A percentile compares a stretch with the other conserved stretches of the same genome.
These are phyloP conservation scores for Scaeva pyrastri DNA, from an alignment of 2,888 invertebrate genomes.

Conservation along the genomic window DNA sequence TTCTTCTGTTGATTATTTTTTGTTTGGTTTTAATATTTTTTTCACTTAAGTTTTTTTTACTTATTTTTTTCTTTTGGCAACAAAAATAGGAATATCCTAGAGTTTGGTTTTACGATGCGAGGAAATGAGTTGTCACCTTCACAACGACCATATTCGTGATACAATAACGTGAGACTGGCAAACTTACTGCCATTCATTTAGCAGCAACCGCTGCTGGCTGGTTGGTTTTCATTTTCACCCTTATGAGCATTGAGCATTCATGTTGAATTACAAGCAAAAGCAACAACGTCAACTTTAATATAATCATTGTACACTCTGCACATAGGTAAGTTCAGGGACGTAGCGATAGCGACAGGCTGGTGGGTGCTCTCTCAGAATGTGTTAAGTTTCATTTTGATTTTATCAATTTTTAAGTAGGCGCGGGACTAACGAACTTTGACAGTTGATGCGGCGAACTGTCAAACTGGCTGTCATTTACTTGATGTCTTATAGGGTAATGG, in stretches of 20 bases:
- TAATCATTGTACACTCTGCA: conserved; percentile 33
- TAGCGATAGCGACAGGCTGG: background rate
- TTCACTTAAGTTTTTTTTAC: background rate
- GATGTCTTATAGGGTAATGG: no score
- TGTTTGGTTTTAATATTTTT: background rate
- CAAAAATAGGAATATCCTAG: conserved; percentile 23
- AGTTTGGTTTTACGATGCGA: conserved; percentile 16
- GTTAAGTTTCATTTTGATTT: no score
- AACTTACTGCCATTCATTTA: conserved; percentile 56
- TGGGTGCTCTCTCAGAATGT: background rate
- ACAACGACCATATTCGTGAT: conserved; percentile 61
- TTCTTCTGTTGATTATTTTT: conserved; percentile 28
- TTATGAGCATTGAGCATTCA: conserved; percentile 60
- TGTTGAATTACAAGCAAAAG: conserved; percentile 41
- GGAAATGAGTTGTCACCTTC: conserved; percentile 29
- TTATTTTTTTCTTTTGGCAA: conserved; percentile 36
- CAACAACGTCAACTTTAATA: no score
- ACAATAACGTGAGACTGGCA: conserved; percentile 63
- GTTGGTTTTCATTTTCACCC: conserved; percentile 36
- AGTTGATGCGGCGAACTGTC: no score
- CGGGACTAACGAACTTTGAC: no score
- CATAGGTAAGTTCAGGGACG: conserved; percentile 39
- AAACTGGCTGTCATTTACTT: no score
- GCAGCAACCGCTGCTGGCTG: conserved; percentile 47
- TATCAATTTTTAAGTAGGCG: no score